Evolutionary conservation across 2,797 vertebrate species (phyloP).

Genomic region (Enteromius anoplus): DNA sequence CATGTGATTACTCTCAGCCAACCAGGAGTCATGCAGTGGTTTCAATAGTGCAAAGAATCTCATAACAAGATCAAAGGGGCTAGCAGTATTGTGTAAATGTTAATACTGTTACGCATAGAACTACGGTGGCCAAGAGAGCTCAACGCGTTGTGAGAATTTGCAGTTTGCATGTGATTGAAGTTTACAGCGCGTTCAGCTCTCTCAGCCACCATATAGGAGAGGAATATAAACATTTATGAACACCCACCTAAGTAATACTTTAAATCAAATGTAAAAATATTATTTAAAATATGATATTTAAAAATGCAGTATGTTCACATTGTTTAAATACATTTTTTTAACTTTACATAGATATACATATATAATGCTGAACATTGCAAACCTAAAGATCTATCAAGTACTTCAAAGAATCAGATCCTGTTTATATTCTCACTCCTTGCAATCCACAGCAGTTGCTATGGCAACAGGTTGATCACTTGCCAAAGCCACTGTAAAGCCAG

Average conservation of each 20-base stretch:
- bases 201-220: not conserved
- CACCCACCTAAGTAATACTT: not conserved
- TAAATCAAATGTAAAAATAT: not conserved
- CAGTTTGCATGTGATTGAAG: no score
- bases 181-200: no score
- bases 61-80: not conserved
- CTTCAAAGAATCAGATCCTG: conserved; percentile 35
- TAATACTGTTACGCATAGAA: not conserved
- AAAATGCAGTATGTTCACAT: not conserved
- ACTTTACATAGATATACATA: no score
- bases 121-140: no score
- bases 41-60: not conserved
- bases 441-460: conserved; percentile 62
- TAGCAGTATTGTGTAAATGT: not conserved
- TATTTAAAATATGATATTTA: no score
- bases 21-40: conserved; percentile 17
- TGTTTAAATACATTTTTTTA: not conserved
- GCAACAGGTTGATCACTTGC: conserved; percentile 55
- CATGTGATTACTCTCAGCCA: conserved; percentile 16
- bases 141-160: no score
- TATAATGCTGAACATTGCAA: not conserved
- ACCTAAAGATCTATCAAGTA: not conserved
- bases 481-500: conserved; percentile 17
- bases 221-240: not conserved
- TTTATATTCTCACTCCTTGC: conserved; percentile 26